Conservation (phyloP, 2,113 vertebrate genomes). For the Brachirus orientalis region DNA sequence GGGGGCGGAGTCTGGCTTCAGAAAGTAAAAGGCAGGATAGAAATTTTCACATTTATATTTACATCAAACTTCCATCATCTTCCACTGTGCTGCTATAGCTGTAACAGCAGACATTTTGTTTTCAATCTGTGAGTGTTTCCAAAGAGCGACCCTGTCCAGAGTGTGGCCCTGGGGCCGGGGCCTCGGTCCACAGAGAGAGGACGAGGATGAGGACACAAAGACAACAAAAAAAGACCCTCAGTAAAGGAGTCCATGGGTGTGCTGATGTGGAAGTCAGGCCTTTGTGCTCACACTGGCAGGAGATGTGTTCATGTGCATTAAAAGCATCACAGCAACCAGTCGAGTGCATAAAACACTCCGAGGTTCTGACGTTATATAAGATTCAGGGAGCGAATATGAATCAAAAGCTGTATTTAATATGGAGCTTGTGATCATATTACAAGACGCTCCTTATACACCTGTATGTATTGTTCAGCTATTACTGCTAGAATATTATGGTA, state of each 20-base stretch:
- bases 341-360: background rate
- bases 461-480: no score
- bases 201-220: conserved; percentile 38
- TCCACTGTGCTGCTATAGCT: no score
- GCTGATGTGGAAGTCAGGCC: conserved; percentile 45
- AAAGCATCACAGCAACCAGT: background rate
- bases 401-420: no score
- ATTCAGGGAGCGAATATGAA: background rate
- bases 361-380: conserved; percentile 14
- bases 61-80: no score
- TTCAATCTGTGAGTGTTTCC: background rate
- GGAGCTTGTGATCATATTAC: no score
- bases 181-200: background rate
- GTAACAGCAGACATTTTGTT: background rate
- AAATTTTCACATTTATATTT: no score
- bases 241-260: conserved; percentile 29
- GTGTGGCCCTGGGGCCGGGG: conserved; percentile 43
- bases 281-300: conserved; percentile 44
- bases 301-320: conserved; percentile 44
- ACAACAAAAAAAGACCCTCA: conserved; percentile 23
- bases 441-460: no score
- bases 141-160: conserved; percentile 13
- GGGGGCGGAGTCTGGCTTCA: no score
- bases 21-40: no score
- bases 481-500: no score